Conservation (phyloP, 2,888 invertebrate genomes). For the Nomada flava region DNA sequence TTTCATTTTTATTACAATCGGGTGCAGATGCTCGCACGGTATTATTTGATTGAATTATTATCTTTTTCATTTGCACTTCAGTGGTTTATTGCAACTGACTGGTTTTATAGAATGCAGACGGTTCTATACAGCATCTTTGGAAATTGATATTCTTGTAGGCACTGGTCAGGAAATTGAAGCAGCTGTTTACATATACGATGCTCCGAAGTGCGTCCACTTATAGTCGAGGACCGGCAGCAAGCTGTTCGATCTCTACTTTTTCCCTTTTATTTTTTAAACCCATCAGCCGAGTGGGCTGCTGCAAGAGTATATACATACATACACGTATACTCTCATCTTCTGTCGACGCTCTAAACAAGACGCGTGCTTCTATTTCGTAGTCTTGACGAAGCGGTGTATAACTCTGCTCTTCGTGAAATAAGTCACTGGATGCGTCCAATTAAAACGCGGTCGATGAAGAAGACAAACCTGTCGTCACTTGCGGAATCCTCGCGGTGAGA, state of each 20-base stretch:
- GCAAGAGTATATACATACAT: conserved; percentile 20
- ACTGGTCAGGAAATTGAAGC: conserved; percentile 46
- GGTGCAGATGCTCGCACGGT: background rate
- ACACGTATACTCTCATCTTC: conserved; percentile 29
- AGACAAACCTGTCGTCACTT: conserved; percentile 6
- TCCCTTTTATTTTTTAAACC: conserved; percentile 14
- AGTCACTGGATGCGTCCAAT: conserved; percentile 49
- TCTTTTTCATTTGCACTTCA: background rate
- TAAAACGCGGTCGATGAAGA: conserved; percentile 35
- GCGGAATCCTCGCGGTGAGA: background rate
- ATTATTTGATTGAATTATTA: background rate
- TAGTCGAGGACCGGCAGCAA: conserved; percentile 27
- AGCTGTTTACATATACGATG: conserved; percentile 51
- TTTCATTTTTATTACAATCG: too few species aligned
- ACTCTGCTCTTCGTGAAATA: conserved; percentile 17
- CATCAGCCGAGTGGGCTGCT: conserved; percentile 23
- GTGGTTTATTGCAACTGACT: background rate
- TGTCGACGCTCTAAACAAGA: conserved; percentile 35
- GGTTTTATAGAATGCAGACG: background rate
- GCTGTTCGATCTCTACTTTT: conserved; percentile 32
- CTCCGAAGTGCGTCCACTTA: conserved; percentile 11
- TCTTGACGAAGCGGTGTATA: conserved; percentile 9
- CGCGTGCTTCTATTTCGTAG: conserved; percentile 53
- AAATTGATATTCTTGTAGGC: conserved; percentile 28
- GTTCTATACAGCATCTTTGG: background rate